Base-by-base conservation (phyloP, 2,888 invertebrate genomes). In the Cryptocheilus praepositus region DNA sequence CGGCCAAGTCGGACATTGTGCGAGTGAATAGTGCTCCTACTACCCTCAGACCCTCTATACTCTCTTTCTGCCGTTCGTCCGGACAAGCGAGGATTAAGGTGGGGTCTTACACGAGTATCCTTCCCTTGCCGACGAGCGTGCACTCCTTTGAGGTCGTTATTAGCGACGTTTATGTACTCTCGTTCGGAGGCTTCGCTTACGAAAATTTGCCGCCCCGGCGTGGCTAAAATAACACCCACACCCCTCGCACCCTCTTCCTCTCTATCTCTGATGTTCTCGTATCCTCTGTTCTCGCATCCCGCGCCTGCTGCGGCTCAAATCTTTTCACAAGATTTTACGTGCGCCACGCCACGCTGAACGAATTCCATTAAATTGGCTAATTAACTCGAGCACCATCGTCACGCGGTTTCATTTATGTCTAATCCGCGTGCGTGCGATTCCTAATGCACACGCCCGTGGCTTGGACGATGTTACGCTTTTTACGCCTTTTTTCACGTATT, bases 121-220 rank as follows among this genome's bases (percentile, higher is more conserved):
- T 64, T 60, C 36, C 46, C 43, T 59, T 46, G 13, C 28, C 43
- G 55, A 18, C 19, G 28, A 13, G n/a, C 19, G 54, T 52, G 53
- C 60, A 52, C 21, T 69, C 56, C 59, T 61, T 63, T 49, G 64
- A 60, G 59, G 54, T 64, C 63, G 66, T 76, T 76, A 72, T 71
- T 69, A 73, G 52, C 62, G 18, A 51, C 61, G 65, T 69, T 76
- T 72, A 75, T 72, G 62, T 64, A 68, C 68, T 63, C 61, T 54
- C 52, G 22, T 57, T 54, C 22, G 57, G 52, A 53, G 36, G 7
- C 36, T 36, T 36, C 36, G 36, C 65, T 25, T 18, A 13, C 53
- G 19, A 19, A 21, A 53, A 53, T 22, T 53, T 53, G 19, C 53
- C 53, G 4, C 19, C 53, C 11, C 19, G 18, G n/a, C 49, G 19